A percentile compares a stretch with the other conserved stretches of the same genome.
Conservation (phyloP, 1,140 invertebrate species). For the Globodera ellingtonae region DNA sequence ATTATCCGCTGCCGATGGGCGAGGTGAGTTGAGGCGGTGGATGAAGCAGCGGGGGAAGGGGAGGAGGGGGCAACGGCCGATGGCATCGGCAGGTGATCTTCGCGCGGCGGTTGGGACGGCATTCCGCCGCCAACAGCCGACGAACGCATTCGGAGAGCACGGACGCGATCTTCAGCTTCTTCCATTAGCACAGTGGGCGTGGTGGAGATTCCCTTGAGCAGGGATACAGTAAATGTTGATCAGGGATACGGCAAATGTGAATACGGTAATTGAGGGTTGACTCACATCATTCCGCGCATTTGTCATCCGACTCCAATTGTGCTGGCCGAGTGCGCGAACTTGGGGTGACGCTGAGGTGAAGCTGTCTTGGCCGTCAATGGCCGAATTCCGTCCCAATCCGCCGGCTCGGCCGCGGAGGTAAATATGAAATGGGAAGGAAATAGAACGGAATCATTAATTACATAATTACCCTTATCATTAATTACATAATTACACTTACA, state of each 20-base stretch:
- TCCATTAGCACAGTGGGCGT: neutral
- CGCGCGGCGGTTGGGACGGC: neutral
- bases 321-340: neutral
- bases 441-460: neutral
- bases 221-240: neutral
- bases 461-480: no score
- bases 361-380: neutral
- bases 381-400: neutral
- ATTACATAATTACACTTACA: neutral
- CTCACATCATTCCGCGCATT: conserved; percentile 1
- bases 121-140: neutral
- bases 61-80: neutral
- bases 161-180: neutral
- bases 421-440: neutral
- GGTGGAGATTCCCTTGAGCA: neutral
- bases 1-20: neutral
- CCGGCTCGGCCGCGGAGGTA: neutral
- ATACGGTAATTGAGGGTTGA: no score
- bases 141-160: neutral
- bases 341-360: neutral
- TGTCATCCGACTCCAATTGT: neutral
- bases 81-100: neutral
- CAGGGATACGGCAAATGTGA: no score
- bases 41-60: neutral
- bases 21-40: neutral